Evolutionary conservation across 2,797 vertebrate genomes (phyloP).

Genomic region (Orientallactaga sibirica): DNA sequence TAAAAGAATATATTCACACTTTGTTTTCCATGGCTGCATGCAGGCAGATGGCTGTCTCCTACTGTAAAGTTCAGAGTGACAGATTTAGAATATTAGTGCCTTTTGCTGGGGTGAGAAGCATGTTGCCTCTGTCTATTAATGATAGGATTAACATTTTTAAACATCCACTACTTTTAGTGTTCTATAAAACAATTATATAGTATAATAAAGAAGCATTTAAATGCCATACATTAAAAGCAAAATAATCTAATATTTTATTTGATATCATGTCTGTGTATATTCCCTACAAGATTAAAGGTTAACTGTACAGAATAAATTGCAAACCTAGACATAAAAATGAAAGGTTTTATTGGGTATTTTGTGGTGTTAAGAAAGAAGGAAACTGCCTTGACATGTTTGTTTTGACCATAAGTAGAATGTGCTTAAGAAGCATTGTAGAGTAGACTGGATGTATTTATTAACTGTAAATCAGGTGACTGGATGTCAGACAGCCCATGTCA

Average conservation of each 20-base stretch:
- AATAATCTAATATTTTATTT: slow-evolving; percentile 81
- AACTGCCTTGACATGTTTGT: slow-evolving; percentile 25
- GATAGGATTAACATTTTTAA: slow-evolving; percentile 88
- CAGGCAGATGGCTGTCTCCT: slow-evolving; percentile 86
- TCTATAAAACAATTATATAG: slow-evolving; percentile 83
- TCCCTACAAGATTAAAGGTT: slow-evolving; percentile 82
- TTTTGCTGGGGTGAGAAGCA: slow-evolving; percentile 72
- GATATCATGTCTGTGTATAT: slow-evolving; percentile 75
- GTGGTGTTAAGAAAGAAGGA: slow-evolving; percentile 31
- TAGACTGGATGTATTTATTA: slow-evolving; percentile 49
- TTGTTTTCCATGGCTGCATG: slow-evolving; percentile 68
- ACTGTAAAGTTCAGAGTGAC: slow-evolving; percentile 85
- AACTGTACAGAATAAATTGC: slow-evolving; percentile 78
- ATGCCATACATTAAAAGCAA: slow-evolving; percentile 82
- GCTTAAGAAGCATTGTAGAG: slow-evolving; percentile 30
- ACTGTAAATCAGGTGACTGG: slow-evolving; percentile 18
- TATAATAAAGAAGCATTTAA: slow-evolving; percentile 83
- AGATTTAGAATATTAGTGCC: slow-evolving; percentile 83
- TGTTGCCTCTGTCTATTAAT: slow-evolving; percentile 86
- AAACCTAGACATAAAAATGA: slow-evolving; percentile 79
- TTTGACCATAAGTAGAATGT: slow-evolving; percentile 33
- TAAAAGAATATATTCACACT: slow-evolving; percentile 58
- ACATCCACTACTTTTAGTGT: slow-evolving; percentile 78
- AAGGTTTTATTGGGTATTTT: slow-evolving; percentile 70
- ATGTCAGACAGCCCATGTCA: slow-evolving; percentile 1